phyloP scores from a whole-genome alignment of 2,888 invertebrate genomes.

The Dynastes grantii region DNA sequence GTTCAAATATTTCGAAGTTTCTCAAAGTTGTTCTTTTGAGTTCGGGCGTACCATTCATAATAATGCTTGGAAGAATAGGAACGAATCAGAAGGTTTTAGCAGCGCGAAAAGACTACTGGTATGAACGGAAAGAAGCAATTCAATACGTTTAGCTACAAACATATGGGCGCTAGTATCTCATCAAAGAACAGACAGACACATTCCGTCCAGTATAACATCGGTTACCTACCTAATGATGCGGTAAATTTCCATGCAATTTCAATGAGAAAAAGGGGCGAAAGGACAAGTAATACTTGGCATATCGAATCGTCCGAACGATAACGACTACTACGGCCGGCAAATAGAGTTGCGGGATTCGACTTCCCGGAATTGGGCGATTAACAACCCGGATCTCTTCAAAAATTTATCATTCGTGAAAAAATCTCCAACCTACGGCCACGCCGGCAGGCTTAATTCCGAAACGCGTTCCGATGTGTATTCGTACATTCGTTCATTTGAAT shows the following conservation, averaged over 20 bases:
- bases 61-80: no score
- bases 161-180: no score
- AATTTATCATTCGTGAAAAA: constrained; percentile 3
- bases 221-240: neutral
- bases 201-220: neutral
- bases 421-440: neutral
- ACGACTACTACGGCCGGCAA: neutral
- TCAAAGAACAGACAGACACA: no score
- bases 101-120: no score
- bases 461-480: neutral
- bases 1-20: no score
- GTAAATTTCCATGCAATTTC: neutral
- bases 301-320: neutral
- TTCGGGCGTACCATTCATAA: no score
- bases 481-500: constrained; percentile 2
- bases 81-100: no score
- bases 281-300: neutral
- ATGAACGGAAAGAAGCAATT: no score
- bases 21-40: no score
- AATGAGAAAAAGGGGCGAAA: neutral
- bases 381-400: neutral
- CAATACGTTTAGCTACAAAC: no score
- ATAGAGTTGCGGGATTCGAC: neutral
- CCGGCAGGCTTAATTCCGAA: neutral
- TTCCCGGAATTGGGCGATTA: neutral